Evolutionary conservation across 1,140 invertebrate species (phyloP).

Genomic region (Hermatobates lingyangjiaoensis): DNA sequence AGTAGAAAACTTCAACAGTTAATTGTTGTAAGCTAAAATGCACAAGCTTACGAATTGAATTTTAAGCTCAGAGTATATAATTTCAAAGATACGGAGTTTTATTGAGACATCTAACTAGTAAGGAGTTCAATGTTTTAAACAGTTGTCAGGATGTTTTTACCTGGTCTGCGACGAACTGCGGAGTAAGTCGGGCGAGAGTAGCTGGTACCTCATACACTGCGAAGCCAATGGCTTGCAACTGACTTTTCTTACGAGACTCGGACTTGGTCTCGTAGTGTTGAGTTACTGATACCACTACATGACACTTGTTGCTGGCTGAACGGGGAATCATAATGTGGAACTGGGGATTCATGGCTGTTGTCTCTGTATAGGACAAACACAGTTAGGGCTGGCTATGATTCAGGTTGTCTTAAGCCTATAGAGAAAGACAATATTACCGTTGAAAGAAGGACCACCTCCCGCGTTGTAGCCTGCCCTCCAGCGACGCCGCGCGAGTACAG

Average conservation of each 20-base stretch:
- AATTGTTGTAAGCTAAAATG: too few relatives aligned
- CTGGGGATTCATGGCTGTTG: constrained; percentile 48
- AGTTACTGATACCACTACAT: constrained; percentile 53
- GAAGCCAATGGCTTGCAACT: constrained; percentile 40
- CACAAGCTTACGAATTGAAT: too few relatives aligned
- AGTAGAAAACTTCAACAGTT: too few relatives aligned
- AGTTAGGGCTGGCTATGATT: too few relatives aligned
- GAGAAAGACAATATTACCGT: constrained; percentile 30
- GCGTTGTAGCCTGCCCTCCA: constrained; percentile 50
- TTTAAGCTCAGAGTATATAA: too few relatives aligned
- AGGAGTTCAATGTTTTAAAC: too few relatives aligned
- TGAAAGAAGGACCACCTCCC: constrained; percentile 39
- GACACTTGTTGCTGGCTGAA: constrained; percentile 38
- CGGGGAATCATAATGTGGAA: constrained; percentile 48
- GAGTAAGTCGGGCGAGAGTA: constrained; percentile 35
- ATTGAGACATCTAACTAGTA: too few relatives aligned
- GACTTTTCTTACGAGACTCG: constrained; percentile 25
- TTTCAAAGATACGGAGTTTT: too few relatives aligned
- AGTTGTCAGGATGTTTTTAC: too few relatives aligned
- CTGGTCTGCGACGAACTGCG: constrained; percentile 38
- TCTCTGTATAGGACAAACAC: too few relatives aligned
- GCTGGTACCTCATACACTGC: constrained; percentile 48
- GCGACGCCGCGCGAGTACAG: constrained; percentile 42
- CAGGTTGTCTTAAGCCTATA: too few relatives aligned
- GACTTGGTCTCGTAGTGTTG: constrained; percentile 39